Evolutionary conservation across 2,113 vertebrate species (phyloP), one percentile per base, ranked within the genome.

Genomic region (Pithys albifrons): DNA sequence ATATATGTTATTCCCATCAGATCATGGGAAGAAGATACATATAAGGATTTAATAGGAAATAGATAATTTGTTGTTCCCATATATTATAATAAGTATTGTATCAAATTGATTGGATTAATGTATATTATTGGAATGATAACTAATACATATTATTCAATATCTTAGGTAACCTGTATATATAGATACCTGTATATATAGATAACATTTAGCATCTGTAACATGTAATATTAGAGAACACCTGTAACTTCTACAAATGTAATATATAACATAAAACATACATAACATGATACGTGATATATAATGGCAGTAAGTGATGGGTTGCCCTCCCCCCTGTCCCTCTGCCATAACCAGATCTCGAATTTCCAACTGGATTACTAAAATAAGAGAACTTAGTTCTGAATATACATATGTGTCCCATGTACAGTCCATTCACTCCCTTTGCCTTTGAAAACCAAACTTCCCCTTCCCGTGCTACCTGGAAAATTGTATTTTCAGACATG

Each of bases 401-500:
- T 19, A 7, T 15, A 7, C 17, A 2, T 2, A 3, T 6, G 10
- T 5, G 4, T 10, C 11, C 61, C 35, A 1, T 1, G 2, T 2
- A 3, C 16, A 24, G 24, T 2, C 65, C 45, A 3, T n/a, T 43
- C 5, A 1, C 65, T 64, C 7, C 4, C 57, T 54, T 20, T 6
- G 6, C 11, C 54, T 27, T 17, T 3, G 6, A 9, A 33, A 48
- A 5, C 1, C 27, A 5, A 27, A 1, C 28, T 69, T 6, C 4
- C 48, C 69, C 13, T 94, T 28, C 52, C 45, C 0, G 0, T 3
- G 4, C 75, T 25, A 7, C 27, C 16, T 6, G 4, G 23, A 29
- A 74, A 91, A 39, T 12, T 3, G 0, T 0, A 2, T 80, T 73
- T 83, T 33, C 27, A 5, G 35, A 0, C 1, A 0, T 0, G 1